Evolutionary conservation across 2,113 vertebrate genomes (phyloP).

Genomic region (Psilopogon haemacephalus): DNA sequence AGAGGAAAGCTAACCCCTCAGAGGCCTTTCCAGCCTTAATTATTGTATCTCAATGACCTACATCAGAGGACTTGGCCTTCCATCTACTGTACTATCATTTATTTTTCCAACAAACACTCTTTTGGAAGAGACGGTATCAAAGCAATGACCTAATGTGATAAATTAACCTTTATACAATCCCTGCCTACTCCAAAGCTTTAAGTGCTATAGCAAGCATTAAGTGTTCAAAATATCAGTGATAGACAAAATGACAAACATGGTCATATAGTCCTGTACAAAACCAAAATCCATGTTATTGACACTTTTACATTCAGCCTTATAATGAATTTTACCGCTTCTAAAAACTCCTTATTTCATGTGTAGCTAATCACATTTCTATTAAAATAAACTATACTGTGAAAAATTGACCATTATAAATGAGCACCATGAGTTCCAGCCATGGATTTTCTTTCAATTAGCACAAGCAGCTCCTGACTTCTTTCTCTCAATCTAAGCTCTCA

Average conservation of each 20-base stretch:
- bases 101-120: background rate
- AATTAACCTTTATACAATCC: background rate
- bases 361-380: background rate
- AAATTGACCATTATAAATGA: background rate
- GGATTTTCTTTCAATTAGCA: background rate
- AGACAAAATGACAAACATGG: rapidly evolving
- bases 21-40: background rate
- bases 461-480: background rate
- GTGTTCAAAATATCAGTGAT: background rate
- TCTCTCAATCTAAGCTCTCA: background rate
- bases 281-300: background rate
- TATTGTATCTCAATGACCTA: background rate
- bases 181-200: background rate
- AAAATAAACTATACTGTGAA: background rate
- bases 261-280: background rate
- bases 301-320: background rate
- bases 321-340: background rate
- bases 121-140: background rate
- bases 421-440: background rate
- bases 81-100: background rate
- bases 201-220: background rate
- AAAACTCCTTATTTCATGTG: background rate
- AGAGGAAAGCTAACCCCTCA: background rate
- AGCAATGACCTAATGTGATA: background rate
- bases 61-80: background rate